Evolutionary conservation across 2,113 vertebrate genomes (phyloP).

Genomic region (Myiozetetes cayanensis): DNA sequence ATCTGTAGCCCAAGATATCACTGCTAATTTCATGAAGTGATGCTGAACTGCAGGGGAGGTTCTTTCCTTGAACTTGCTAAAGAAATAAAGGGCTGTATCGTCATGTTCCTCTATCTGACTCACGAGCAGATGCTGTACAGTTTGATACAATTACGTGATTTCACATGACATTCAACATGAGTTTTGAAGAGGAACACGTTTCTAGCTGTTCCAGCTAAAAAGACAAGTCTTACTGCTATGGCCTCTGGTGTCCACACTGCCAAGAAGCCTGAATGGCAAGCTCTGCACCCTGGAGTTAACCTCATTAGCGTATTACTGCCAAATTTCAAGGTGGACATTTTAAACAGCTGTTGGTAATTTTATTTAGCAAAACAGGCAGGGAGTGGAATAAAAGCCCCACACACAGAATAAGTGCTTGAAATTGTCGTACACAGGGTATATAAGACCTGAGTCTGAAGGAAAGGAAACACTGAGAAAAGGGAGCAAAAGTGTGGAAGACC

Average conservation of each 20-base stretch:
- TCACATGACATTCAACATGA: slow-evolving; percentile 41
- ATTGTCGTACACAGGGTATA: not conserved
- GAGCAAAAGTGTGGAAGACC: not conserved
- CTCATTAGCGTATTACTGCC: not conserved
- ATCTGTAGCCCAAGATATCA: not conserved
- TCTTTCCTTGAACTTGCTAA: slow-evolving; percentile 11
- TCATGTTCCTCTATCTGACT: slow-evolving; percentile 51
- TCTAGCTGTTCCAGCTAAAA: not conserved
- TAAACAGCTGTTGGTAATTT: not conserved
- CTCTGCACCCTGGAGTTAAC: not conserved
- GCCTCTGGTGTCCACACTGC: not conserved
- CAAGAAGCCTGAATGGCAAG: not conserved
- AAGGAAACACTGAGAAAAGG: not conserved
- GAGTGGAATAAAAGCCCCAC: not conserved
- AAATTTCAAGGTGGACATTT: not conserved
- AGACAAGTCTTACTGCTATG: not conserved
- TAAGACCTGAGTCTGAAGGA: not conserved
- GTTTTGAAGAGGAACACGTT: not conserved
- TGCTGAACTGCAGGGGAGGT: slow-evolving; percentile 51
- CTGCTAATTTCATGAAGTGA: slow-evolving; percentile 31
- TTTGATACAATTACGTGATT: slow-evolving; percentile 31
- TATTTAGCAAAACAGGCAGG: not conserved
- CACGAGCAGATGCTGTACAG: slow-evolving; percentile 42
- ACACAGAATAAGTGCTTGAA: not conserved
- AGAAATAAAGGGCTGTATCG: slow-evolving; percentile 27